Evolutionary conservation across 2,797 vertebrate species (phyloP).

Genomic region (Serranus cabrilla): DNA sequence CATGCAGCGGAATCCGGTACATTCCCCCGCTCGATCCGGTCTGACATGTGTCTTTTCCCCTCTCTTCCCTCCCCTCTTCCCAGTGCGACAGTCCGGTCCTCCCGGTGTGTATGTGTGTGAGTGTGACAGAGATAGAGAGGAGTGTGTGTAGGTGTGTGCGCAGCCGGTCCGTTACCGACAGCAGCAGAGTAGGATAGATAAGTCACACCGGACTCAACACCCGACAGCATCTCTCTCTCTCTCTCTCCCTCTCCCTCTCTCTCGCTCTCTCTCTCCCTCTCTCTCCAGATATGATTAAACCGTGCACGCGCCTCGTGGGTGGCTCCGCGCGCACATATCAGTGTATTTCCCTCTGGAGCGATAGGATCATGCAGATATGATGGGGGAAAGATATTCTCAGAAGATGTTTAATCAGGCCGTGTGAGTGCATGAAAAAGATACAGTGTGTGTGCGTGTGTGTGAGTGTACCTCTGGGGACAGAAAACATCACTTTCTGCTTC

Average conservation of each 20-base stretch:
- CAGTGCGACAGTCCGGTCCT: conserved; percentile 59
- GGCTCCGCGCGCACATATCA: conserved; percentile 60
- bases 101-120: conserved; percentile 13
- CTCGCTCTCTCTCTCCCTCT: conserved; percentile 32
- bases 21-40: conserved; percentile 64
- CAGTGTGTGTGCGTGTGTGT: neutral
- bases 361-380: conserved; percentile 60
- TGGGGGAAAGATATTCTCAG: conserved; percentile 33
- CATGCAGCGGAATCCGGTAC: conserved; percentile 66
- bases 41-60: conserved; percentile 64
- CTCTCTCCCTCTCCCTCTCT: conserved; percentile 29
- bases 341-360: conserved; percentile 72
- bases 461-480: neutral
- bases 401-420: conserved; percentile 53
- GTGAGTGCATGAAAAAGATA: neutral
- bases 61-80: conserved; percentile 26
- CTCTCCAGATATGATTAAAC: conserved; percentile 68
- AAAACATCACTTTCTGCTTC: conserved; percentile 32
- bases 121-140: conserved; percentile 29
- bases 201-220: conserved; percentile 67
- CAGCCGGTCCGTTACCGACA: conserved; percentile 62
- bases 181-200: conserved; percentile 68
- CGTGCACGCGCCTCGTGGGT: conserved; percentile 76
- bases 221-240: conserved; percentile 45
- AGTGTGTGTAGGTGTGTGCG: conserved; percentile 66